These are phyloP conservation scores for human DNA, from an alignment of 2,113 vertebrate genomes.

Conservation along the genomic window GRCh38 chr6:143602001-143602500, in stretches of 20 bases:
- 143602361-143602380: not conserved
- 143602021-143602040: not conserved
- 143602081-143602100: not conserved
- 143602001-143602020: not conserved
- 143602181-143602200: not conserved
- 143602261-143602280: not conserved
- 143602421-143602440: not conserved
- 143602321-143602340: not conserved
- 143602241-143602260: not conserved
- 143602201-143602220: not conserved
- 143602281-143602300: not conserved
- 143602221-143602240: not conserved
- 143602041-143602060: not conserved
- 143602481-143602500: not conserved
- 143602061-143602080: not conserved
- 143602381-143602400: not conserved
- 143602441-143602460: not conserved
- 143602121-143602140: not conserved
- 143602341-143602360: not conserved
- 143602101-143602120: not conserved
- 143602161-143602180: not conserved
- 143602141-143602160: not conserved
- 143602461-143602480: not conserved
- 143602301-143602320: not conserved
- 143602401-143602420: not conserved